Conservation (phyloP, 2,113 vertebrate species). For the Lucifuga dentata region DNA sequence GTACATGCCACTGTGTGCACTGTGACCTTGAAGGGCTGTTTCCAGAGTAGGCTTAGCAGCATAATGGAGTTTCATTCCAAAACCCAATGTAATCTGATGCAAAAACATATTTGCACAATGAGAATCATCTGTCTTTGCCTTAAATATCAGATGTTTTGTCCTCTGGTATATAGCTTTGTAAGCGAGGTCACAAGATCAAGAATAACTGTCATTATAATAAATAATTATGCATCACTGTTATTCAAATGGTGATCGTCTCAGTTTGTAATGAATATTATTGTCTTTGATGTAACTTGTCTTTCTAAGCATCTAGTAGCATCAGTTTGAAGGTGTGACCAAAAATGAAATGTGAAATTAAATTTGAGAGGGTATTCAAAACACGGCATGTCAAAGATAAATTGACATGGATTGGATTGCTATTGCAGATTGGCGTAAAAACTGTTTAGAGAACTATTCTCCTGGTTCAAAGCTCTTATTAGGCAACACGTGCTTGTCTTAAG, state of each 20-base stretch:
- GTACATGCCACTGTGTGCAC: constrained; percentile 54
- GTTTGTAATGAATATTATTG: constrained; percentile 33
- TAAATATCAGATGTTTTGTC: constrained; percentile 19
- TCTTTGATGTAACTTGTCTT: constrained; percentile 25
- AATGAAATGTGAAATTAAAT: constrained; percentile 21
- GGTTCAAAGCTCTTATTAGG: constrained; percentile 31
- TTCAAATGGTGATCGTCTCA: constrained; percentile 40
- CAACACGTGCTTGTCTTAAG: constrained; percentile 31
- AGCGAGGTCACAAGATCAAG: constrained; percentile 28
- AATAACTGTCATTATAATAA: constrained; percentile 24
- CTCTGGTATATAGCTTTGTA: no score
- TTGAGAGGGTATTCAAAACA: no score
- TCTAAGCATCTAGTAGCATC: not conserved
- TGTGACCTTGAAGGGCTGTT: constrained; percentile 63
- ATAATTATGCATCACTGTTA: constrained; percentile 47
- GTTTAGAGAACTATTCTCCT: constrained; percentile 14
- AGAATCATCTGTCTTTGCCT: constrained; percentile 43
- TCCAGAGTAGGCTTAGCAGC: constrained; percentile 33
- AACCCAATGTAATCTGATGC: constrained; percentile 45
- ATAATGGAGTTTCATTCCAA: constrained; percentile 53
- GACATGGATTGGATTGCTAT: no score
- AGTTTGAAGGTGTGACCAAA: constrained; percentile 6
- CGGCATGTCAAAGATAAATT: no score
- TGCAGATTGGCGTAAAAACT: no score
- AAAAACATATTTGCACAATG: constrained; percentile 43